Percentiles rank a stretch among this genome's conserved stretches.
Conservation (phyloP, 2,888 invertebrate species). For the Melanotus villosus region DNA sequence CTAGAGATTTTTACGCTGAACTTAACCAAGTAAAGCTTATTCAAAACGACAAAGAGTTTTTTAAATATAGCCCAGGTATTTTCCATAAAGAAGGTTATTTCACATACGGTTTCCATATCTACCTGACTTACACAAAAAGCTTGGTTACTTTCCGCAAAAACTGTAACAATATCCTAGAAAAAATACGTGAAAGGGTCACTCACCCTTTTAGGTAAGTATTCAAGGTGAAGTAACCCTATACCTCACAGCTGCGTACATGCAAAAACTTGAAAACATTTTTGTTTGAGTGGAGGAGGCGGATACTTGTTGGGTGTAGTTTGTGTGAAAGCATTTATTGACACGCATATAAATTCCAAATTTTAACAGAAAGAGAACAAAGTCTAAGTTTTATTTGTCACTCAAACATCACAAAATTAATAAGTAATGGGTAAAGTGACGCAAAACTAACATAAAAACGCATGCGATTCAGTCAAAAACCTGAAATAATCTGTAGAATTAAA, state of each 20-base stretch:
- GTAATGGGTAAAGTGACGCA: no score
- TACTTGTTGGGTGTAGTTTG: not conserved
- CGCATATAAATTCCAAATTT: not conserved
- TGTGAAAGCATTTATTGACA: constrained; percentile 5
- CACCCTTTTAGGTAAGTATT: constrained; percentile 51
- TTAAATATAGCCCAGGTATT: constrained; percentile 21
- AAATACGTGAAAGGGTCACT: constrained; percentile 51
- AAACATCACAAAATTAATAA: no score
- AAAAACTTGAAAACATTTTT: constrained; percentile 50
- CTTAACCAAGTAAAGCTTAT: no score
- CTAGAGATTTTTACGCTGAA: no score
- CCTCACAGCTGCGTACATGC: constrained; percentile 52
- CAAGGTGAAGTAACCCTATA: constrained; percentile 52
- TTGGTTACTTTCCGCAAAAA: constrained; percentile 43
- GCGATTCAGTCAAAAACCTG: no score
- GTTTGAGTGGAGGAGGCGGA: constrained; percentile 25
- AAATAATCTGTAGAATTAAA: no score
- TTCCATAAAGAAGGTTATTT: constrained; percentile 15
- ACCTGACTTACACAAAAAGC: constrained; percentile 33
- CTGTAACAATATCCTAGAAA: constrained; percentile 44
- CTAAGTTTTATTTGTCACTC: no score
- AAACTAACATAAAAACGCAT: no score
- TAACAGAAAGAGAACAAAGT: no score
- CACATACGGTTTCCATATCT: constrained; percentile 20
- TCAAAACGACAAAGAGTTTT: not conserved